These are phyloP conservation scores for Myzus persicae DNA, from an alignment of 1,140 invertebrate species.

Conservation along the genomic window DNA sequence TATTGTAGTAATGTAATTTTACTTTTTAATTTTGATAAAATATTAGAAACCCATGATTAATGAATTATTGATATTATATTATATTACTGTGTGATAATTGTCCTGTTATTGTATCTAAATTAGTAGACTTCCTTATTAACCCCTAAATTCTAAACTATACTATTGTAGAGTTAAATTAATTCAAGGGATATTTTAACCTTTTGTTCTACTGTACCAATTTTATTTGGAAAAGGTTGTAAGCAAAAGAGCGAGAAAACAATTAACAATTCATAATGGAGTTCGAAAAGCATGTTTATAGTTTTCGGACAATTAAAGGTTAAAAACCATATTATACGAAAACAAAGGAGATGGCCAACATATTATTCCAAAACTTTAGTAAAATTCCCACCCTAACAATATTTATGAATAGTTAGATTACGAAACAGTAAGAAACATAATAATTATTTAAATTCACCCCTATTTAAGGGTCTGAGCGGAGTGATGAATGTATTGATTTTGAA, in stretches of 20 bases:
- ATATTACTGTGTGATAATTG: not conserved
- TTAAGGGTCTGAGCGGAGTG: too few relatives aligned
- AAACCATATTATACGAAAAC: not conserved
- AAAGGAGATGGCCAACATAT: not conserved
- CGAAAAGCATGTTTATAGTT: not conserved
- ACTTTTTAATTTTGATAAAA: not conserved
- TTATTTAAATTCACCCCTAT: too few relatives aligned
- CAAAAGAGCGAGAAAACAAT: not conserved
- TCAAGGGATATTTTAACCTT: not conserved
- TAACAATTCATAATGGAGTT: not conserved
- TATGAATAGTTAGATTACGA: too few relatives aligned
- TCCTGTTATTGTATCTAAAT: not conserved
- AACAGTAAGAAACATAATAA: too few relatives aligned
- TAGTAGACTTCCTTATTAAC: not conserved
- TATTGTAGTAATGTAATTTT: not conserved
- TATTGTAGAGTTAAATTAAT: not conserved
- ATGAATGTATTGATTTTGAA: too few relatives aligned
- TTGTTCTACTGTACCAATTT: not conserved
- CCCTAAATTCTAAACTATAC: not conserved
- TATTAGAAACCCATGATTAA: not conserved
- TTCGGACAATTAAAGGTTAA: not conserved
- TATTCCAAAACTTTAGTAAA: too few relatives aligned
- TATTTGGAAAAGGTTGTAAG: not conserved
- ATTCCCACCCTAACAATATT: too few relatives aligned
- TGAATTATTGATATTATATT: too few relatives aligned